Base-by-base conservation (phyloP, 2,888 invertebrate genomes). In the Chalcis sispes region DNA sequence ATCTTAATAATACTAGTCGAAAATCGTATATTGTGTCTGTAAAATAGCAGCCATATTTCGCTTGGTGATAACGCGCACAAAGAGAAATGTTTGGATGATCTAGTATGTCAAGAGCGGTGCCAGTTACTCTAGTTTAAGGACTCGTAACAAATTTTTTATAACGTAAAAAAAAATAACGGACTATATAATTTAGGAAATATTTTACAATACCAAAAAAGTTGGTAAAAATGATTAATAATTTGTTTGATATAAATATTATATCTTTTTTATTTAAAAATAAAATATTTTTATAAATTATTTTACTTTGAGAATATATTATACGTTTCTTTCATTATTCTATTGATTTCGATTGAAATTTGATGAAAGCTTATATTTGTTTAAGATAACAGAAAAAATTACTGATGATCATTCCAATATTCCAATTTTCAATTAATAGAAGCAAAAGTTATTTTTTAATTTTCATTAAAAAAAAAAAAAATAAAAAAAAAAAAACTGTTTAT, bases 1-100 rank as follows among this genome's bases (percentile, higher is more conserved):
- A 64, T 76, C 72, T 76, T 76, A 72, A 72, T 76, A 46, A 77
- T 72, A 70, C 77, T 77, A 77, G 77, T 77, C 77, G 62, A 74
- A 76, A 77, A 67, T 77, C 54, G 50, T 25, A 65, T 66, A 72
- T 67, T 62, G 66, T 72, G 52, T 67, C 61, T 54, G 62, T 77
- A 58, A 74, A 71, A 61, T 59, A 73, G 62, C 42, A 32, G 40
- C 48, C 42, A 56, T 58, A 18, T 65, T 66, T 71, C 50, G 46
- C 67, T 65, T 62, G 36, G 56, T 71, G 67, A 66, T 71, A 25
- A 74, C 58, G 50, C 71, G 77, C 74, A 77, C 71, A 77, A 74
- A 77, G 62, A 66, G 58, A 72, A 73, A 70, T 62, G 20, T 71
- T 74, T 59, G 58, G 50, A 70, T 69, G 27, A 52, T 32, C 18